phyloP scores from a whole-genome alignment of 1,140 invertebrate genomes.

The Cardiocondyla obscurior region DNA sequence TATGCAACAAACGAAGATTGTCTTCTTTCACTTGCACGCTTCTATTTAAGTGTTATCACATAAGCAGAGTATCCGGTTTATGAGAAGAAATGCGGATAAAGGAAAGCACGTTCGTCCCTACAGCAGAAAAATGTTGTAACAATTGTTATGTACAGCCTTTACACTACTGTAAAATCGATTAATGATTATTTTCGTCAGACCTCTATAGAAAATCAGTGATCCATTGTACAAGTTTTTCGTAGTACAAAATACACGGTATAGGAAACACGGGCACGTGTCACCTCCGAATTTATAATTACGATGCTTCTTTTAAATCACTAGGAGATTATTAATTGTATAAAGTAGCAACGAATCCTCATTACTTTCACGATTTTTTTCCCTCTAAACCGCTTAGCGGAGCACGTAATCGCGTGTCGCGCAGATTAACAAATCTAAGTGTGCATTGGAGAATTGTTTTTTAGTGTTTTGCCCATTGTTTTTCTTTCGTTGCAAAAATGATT shows the following conservation, averaged over 20 bases:
- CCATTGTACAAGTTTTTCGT: conserved; percentile 63
- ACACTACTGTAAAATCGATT: conserved; percentile 61
- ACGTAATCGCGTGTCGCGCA: conserved; percentile 29
- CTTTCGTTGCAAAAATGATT: conserved; percentile 37
- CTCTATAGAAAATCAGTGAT: conserved; percentile 60
- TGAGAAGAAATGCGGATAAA: conserved; percentile 61
- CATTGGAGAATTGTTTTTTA: conserved; percentile 60
- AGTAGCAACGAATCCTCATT: conserved; percentile 67
- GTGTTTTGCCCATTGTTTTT: conserved; percentile 35
- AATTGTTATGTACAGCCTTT: conserved; percentile 51
- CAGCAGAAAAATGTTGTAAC: conserved; percentile 56
- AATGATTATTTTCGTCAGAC: conserved; percentile 32
- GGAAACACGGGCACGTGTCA: conserved; percentile 43
- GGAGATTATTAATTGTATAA: conserved; percentile 62
- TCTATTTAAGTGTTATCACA: conserved; percentile 57
- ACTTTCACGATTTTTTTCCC: not conserved
- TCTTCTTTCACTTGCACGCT: conserved; percentile 59
- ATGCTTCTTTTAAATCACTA: conserved; percentile 64
- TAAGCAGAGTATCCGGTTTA: conserved; percentile 55
- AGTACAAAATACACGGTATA: conserved; percentile 64
- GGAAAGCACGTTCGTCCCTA: conserved; percentile 52
- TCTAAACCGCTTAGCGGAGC: conserved; percentile 21
- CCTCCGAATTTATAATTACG: conserved; percentile 60
- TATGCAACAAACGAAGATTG: conserved; percentile 51
- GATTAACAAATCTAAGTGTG: conserved; percentile 50